Base-by-base conservation (phyloP, 2,888 invertebrate genomes). In the Baccha elongata region DNA sequence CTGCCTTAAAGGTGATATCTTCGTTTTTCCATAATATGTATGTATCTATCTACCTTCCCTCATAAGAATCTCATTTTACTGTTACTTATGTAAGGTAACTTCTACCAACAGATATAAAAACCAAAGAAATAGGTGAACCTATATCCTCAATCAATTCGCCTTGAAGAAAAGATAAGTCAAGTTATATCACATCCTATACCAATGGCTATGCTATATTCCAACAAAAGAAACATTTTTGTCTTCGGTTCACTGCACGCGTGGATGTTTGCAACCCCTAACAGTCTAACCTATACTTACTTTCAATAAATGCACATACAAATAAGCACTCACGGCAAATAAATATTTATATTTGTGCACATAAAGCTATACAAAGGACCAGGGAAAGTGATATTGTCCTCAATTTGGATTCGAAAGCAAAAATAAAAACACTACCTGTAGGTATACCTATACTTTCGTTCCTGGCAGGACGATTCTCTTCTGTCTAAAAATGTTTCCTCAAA, bases 261-360 rank as follows among this genome's bases (percentile, higher is more conserved):
- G 46, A 40, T 48, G 15, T 64, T 64, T 69, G 37, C 58, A 64
- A 69, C 48, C 29, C 42, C 46, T 21, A 32, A 23, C 65, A 17
- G 26, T 50, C 46, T 21, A 32, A 23, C 65, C 23, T 26, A 67
- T 60, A 53, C 53, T 60, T 67, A 50, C 52, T 83, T 78, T 72
- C 78, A 72, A 83, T 83, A 83, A 78, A 78, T 68, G 68, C 55
- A 69, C 68, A 76, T 68, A 78, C 68, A 83, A 62, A 78, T 78
- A 72, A 58, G 58, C 72, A 62, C 72, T 78, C 65, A 58, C 44
- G 62, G 62, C 37, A 62, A 52, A 62, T 83, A 78, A 83, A 83
- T 83, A 78, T 78, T 83, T 76, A 72, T 76, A 75, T 75, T 64
- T 58, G 29, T 15, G 13, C 32, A 50, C 64, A 60, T 26, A 48